Conservation (phyloP, 2,797 vertebrate genomes). For the Linurgus olivaceus region DNA sequence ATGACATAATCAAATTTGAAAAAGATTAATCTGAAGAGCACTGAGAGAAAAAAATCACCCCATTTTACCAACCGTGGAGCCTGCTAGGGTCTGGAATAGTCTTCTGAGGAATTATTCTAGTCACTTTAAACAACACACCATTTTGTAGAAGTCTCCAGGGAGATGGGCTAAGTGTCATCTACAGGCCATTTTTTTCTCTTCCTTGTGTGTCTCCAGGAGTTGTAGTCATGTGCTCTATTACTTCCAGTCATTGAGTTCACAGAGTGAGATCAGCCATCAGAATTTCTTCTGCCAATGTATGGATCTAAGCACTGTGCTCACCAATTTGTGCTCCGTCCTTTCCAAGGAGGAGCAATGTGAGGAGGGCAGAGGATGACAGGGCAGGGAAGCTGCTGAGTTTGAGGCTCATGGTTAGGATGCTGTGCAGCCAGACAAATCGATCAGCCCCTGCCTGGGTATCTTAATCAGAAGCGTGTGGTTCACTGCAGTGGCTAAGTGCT, state of each 20-base stretch:
- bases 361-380: neutral
- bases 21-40: neutral
- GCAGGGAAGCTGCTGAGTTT: slow-evolving; percentile 10
- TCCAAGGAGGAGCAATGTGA: neutral
- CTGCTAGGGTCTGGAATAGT: neutral
- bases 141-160: neutral
- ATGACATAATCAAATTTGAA: neutral
- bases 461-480: slow-evolving; percentile 68
- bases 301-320: neutral
- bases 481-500: slow-evolving; percentile 55
- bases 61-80: neutral
- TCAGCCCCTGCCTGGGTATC: slow-evolving; percentile 24
- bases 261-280: neutral
- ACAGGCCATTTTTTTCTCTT: slow-evolving; percentile 28
- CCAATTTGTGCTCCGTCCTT: neutral
- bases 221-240: neutral
- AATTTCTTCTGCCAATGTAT: slow-evolving; percentile 12
- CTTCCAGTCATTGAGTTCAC: slow-evolving; percentile 2
- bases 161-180: neutral
- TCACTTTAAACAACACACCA: neutral
- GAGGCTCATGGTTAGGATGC: slow-evolving; percentile 43
- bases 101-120: neutral
- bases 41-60: neutral
- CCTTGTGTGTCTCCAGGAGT: neutral
- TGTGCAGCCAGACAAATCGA: slow-evolving; percentile 50